A percentile compares a stretch with the other conserved stretches of the same genome.
Evolutionary conservation across 2,888 invertebrate genomes (phyloP).

Genomic region (Candidula unifasciata): DNA sequence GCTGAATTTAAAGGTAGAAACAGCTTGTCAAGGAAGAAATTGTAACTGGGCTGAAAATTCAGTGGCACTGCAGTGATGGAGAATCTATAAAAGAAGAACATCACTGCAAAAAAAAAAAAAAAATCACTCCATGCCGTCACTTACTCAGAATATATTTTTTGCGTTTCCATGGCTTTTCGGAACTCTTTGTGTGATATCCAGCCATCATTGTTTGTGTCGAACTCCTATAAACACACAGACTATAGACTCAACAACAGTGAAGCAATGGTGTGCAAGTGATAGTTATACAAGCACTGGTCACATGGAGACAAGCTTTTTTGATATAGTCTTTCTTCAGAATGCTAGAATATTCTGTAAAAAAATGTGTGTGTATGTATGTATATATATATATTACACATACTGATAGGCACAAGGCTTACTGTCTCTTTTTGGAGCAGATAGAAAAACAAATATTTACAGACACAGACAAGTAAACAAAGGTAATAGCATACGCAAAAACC

Average conservation of each 20-base stretch:
- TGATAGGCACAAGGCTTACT: no score
- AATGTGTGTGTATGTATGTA: no score
- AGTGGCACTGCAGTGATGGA: not conserved
- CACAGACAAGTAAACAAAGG: no score
- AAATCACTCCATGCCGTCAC: constrained; percentile 60
- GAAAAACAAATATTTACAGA: no score
- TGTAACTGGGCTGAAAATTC: not conserved
- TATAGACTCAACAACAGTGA: constrained; percentile 17
- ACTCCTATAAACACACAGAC: constrained; percentile 70
- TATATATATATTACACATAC: no score
- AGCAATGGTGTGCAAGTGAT: not conserved
- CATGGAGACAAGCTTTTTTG: constrained; percentile 11
- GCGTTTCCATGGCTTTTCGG: constrained; percentile 98
- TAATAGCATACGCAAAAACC: no score
- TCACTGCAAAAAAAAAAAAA: constrained; percentile 35
- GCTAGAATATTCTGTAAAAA: no score
- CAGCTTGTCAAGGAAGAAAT: no score
- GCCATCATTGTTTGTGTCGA: constrained; percentile 96
- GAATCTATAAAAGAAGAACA: no score
- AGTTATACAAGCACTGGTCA: not conserved
- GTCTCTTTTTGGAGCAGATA: no score
- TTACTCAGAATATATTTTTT: constrained; percentile 92
- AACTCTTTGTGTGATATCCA: constrained; percentile 99
- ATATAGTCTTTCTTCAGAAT: no score
- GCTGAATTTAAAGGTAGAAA: not conserved